Evolutionary conservation across 2,113 vertebrate species (phyloP).

Genomic region (Eretmochelys imbricata): DNA sequence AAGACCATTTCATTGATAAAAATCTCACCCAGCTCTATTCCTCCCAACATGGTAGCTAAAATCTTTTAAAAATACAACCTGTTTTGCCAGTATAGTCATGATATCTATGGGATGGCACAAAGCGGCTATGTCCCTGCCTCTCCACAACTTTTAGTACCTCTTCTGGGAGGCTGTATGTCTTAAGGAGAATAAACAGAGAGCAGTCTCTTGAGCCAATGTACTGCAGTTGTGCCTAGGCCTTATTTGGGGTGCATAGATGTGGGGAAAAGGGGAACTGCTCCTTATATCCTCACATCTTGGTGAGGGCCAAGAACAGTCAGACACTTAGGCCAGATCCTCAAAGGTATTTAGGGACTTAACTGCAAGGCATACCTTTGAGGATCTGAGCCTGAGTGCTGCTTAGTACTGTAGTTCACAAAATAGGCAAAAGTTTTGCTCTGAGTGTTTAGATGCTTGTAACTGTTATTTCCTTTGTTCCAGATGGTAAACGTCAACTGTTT

Average conservation of each 20-base stretch:
- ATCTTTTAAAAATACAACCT: too few species aligned
- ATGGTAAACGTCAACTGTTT: background rate
- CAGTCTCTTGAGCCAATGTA: background rate
- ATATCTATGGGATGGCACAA: background rate
- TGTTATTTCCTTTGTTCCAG: background rate
- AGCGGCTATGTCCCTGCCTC: background rate
- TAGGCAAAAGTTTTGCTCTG: background rate
- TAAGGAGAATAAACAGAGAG: background rate
- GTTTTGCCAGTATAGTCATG: fast-evolving
- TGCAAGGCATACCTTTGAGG: too few species aligned
- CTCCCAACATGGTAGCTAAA: too few species aligned
- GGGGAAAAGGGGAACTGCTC: too few species aligned
- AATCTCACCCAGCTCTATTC: too few species aligned
- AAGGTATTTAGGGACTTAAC: too few species aligned
- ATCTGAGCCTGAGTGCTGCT: background rate
- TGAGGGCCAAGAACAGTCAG: too few species aligned
- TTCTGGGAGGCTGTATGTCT: background rate
- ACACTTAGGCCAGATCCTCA: too few species aligned
- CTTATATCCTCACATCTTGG: too few species aligned
- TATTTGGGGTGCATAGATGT: background rate
- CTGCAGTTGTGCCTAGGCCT: background rate
- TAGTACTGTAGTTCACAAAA: background rate
- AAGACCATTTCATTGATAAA: too few species aligned
- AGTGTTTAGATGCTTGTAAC: background rate
- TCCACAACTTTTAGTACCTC: background rate